Conservation (phyloP, 2,113 vertebrate genomes). For the Tapirus terrestris region DNA sequence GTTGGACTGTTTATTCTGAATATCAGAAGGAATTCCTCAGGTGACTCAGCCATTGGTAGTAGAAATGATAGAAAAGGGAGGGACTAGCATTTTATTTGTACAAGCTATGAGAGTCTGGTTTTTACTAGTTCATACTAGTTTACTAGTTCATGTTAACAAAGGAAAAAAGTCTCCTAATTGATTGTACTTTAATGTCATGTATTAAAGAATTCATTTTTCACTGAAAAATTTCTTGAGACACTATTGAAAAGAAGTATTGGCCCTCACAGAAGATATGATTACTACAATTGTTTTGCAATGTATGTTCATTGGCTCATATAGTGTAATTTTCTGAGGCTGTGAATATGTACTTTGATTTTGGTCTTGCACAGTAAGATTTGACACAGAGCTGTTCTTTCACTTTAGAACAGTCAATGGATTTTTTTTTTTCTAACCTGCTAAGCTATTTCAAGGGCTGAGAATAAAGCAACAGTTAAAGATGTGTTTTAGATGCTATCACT, state of each 20-base stretch:
- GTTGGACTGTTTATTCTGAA: background rate
- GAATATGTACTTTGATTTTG: constrained; percentile 72
- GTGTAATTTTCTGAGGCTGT: constrained; percentile 51
- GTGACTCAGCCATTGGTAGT: background rate
- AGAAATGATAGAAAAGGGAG: background rate
- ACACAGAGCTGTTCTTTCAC: constrained; percentile 42
- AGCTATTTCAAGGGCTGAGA: constrained; percentile 64
- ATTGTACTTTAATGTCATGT: background rate
- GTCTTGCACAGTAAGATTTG: constrained; percentile 51
- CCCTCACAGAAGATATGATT: background rate
- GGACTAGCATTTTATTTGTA: background rate
- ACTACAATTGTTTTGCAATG: background rate
- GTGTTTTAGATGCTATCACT: constrained; percentile 18
- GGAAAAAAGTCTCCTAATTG: background rate
- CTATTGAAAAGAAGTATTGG: background rate
- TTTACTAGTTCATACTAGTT: background rate
- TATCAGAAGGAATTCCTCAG: background rate
- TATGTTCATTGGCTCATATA: background rate
- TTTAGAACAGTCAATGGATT: constrained; percentile 58
- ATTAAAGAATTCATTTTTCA: background rate
- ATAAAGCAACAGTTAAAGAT: constrained; percentile 42
- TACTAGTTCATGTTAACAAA: background rate
- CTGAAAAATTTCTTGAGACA: background rate
- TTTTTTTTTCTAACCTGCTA: constrained; percentile 42
- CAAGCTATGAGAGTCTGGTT: background rate